Evolutionary conservation across 1,140 invertebrate species (phyloP).

Genomic region (Hylaeus volcanicus): DNA sequence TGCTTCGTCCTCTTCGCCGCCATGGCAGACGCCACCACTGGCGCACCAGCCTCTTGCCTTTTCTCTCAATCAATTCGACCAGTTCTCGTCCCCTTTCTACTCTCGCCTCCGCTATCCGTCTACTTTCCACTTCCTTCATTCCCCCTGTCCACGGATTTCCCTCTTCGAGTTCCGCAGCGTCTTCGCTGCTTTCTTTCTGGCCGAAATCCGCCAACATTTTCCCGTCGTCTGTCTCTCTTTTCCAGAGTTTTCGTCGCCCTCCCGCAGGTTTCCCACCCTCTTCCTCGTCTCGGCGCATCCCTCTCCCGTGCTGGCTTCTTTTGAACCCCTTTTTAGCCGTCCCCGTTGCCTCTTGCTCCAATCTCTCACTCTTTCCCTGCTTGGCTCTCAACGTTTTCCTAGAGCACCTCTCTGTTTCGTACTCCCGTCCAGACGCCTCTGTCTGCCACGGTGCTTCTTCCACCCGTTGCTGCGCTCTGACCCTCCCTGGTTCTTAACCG

Average conservation of each 20-base stretch:
- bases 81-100: conserved; percentile 35
- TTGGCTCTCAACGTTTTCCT: no score
- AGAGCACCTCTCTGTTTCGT: no score
- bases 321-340: no score
- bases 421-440: no score
- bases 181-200: background rate
- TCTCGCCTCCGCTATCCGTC: conserved; percentile 8
- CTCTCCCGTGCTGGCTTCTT: no score
- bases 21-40: conserved; percentile 28
- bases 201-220: conserved; percentile 9
- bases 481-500: no score
- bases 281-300: background rate
- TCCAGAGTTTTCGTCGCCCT: background rate
- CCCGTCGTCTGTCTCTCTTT: background rate
- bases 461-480: no score
- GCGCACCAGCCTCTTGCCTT: conserved; percentile 45
- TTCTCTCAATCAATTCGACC: conserved; percentile 62
- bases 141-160: background rate
- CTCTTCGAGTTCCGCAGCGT: background rate
- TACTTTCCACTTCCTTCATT: conserved; percentile 9
- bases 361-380: no score
- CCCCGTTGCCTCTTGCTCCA: no score
- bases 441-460: no score
- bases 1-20: conserved; percentile 45
- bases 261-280: background rate